Evolutionary conservation across 2,797 vertebrate species (phyloP), one percentile per base, ranked within the genome.

Genomic region (Eulemur albifrons): DNA sequence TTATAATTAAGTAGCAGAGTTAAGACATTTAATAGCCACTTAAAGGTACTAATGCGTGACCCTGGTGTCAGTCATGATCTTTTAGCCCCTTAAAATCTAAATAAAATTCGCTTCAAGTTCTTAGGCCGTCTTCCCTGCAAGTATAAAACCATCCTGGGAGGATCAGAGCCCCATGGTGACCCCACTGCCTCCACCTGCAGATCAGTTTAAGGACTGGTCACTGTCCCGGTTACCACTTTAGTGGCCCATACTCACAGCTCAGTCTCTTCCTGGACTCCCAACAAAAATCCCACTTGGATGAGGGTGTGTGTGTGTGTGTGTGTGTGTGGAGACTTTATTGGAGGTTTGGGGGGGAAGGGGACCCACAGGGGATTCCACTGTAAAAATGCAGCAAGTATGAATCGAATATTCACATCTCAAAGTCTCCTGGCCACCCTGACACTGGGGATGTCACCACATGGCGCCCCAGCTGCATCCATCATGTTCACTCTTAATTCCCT

Each of bases 11-110:
- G 63, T 43, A n/a, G 27, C 6, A 20, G n/a, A 86, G 48, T 43
- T 75, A 45, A 69, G 61, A 15, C 52, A 43, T 70, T 94, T 76
- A 69, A 52, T 82, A 73, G 89, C 90, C 76, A 80, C 79, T 86
- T 65, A 73, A 65, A 59, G 40, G 86, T 69, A 67, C 43, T 57
- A 90, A 81, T 75, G 14, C 30, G 43, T 69, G 86, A 76, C 70
- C 57, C 21, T 61, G 59, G 14, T 92, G 75, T 65, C 90, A 69
- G 59, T 70, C 72, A 8, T 57, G 75, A 87, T 76, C 79, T 89
- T n/a, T 59, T 21, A 57, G 70, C 40, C 83, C 21, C 61, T 72
- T 43, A 48, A 82, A 72, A 86, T 76, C 73, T 50, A 82, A 90
- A 35, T 86, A 75, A 82, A 86, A 86, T 79, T 61, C 50, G 32